Conservation (phyloP, 2,113 vertebrate genomes). For the Sclerurus mexicanus region DNA sequence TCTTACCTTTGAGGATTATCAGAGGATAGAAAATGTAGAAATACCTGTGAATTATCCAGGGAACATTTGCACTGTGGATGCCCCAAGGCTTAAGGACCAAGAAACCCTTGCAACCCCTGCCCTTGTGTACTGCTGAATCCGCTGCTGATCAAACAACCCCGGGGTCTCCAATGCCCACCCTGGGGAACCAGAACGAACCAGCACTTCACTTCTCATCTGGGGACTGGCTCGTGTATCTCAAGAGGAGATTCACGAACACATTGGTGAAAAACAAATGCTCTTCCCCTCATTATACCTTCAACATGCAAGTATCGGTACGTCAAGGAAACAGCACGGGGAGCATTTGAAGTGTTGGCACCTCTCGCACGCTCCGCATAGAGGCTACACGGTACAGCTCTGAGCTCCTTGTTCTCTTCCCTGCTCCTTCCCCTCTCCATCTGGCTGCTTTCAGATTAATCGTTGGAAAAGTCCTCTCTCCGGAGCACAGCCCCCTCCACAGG, state of each 20-base stretch:
- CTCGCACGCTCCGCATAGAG: background rate
- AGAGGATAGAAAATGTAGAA: background rate
- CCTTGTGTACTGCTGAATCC: background rate
- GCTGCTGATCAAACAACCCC: background rate
- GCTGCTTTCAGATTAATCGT: conserved; percentile 21
- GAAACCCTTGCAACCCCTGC: background rate
- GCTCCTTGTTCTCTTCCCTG: background rate
- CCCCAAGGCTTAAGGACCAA: background rate
- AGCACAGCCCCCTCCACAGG: background rate
- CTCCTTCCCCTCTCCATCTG: conserved; percentile 21
- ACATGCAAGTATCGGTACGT: rapidly evolving
- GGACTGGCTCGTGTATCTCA: background rate
- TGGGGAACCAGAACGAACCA: background rate
- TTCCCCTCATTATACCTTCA: background rate
- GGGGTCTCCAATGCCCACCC: background rate
- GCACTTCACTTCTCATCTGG: background rate
- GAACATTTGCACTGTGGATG: background rate
- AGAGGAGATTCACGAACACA: background rate
- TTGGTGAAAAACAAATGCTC: background rate
- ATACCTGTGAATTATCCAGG: background rate
- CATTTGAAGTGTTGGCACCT: background rate
- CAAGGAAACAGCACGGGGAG: background rate
- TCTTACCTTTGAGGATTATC: background rate
- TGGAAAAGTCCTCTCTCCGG: conserved; percentile 18
- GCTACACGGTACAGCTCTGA: background rate